A percentile compares a stretch with the other conserved stretches of the same genome.
Evolutionary conservation across 2,113 vertebrate species (phyloP).

Genomic region (Ornithorhynchus anatinus): DNA sequence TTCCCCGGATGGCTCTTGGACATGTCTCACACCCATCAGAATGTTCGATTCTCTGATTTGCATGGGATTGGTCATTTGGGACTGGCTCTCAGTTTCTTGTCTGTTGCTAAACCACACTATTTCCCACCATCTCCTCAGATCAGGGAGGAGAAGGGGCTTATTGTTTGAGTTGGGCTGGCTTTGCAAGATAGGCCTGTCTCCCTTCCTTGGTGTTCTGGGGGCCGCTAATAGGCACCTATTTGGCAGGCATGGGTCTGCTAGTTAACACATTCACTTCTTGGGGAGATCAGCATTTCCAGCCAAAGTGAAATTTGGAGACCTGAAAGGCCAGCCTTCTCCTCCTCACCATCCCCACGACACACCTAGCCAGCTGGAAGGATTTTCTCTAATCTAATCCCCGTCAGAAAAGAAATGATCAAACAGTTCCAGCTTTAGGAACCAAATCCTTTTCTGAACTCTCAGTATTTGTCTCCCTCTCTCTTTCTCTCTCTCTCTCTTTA

Average conservation of each 20-base stretch:
- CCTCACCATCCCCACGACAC: conserved; percentile 1
- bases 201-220: background rate
- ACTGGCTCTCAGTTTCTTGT: too few species aligned
- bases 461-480: background rate
- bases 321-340: conserved; percentile 22
- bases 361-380: conserved; percentile 23
- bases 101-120: too few species aligned
- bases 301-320: background rate
- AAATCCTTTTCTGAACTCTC: conserved; percentile 42
- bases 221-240: background rate
- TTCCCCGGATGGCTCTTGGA: too few species aligned
- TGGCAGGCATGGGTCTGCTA: background rate
- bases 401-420: conserved; percentile 17
- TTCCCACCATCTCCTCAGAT: too few species aligned
- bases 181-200: too few species aligned
- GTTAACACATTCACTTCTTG: conserved; percentile 39
- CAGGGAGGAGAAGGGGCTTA: too few species aligned
- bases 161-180: too few species aligned
- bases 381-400: conserved; percentile 18
- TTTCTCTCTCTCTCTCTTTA: background rate
- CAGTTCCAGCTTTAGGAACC: conserved; percentile 44
- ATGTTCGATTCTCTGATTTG: too few species aligned
- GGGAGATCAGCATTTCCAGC: background rate
- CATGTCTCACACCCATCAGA: too few species aligned
- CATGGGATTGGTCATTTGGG: too few species aligned